Conservation (phyloP, 1,140 invertebrate genomes). For the Drosophila arawakana region DNA sequence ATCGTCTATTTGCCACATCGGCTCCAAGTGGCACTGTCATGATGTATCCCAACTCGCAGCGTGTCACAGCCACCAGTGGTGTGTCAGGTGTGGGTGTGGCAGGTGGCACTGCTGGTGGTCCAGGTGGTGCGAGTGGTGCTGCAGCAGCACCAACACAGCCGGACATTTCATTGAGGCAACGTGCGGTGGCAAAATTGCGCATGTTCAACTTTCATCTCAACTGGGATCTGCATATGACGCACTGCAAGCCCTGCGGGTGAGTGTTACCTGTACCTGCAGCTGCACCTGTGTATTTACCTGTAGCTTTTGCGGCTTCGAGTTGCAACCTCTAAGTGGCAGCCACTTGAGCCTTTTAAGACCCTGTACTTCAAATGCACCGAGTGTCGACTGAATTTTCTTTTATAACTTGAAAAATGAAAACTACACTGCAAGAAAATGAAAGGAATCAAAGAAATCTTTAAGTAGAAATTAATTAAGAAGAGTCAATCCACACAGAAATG, state of each 20-base stretch:
- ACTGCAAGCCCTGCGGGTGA: constrained; percentile 84
- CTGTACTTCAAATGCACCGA: too few relatives aligned
- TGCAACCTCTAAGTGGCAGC: constrained; percentile 61
- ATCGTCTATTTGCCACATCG: constrained; percentile 73
- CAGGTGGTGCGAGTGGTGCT: neutral
- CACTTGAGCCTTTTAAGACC: constrained; percentile 60
- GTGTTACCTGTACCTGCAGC: constrained; percentile 37
- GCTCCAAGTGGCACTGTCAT: constrained; percentile 81
- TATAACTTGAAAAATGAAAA: too few relatives aligned
- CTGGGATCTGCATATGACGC: constrained; percentile 84
- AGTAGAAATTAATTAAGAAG: too few relatives aligned
- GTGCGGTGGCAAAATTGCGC: constrained; percentile 82
- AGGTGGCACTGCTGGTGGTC: constrained; percentile 12
- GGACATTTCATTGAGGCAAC: constrained; percentile 81
- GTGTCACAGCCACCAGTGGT: constrained; percentile 12
- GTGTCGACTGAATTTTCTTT: too few relatives aligned
- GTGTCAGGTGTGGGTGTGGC: neutral
- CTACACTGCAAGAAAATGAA: too few relatives aligned
- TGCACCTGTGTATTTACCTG: neutral
- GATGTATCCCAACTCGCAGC: constrained; percentile 78
- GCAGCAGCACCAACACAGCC: constrained; percentile 41
- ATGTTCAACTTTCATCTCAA: constrained; percentile 84
- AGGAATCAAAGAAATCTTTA: too few relatives aligned
- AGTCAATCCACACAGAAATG: too few relatives aligned
- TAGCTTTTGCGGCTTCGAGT: constrained; percentile 32